Evolutionary conservation across 2,888 invertebrate species (phyloP), one percentile per base, ranked within the genome.

Genomic region (Lapara coniferarum): DNA sequence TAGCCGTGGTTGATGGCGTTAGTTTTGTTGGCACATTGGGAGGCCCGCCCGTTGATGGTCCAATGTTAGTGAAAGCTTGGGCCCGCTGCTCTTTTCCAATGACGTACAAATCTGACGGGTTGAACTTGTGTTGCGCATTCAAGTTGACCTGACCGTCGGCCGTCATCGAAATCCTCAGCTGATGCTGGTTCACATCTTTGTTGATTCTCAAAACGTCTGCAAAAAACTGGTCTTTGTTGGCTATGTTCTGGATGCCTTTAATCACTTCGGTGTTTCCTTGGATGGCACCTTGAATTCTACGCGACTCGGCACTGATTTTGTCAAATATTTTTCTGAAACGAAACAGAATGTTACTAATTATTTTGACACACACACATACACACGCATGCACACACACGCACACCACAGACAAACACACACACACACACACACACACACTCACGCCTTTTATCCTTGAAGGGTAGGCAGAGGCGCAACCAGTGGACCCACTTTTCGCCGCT

Each of bases 261-360:
- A 95, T 95, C 0, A 95, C 94, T 82, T 95, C 95, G 0, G 94
- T 89, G 79, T 92, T 94, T 37, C 95, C 95, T 73, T 89, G 89
- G 1, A 90, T 80, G 10, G 89, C 77, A 37, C 95, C 94, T 75
- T 94, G 90, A 0, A 90, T 80, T 52, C 94, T 81, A 19, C 95
- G 85, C 0, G 95, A 94, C 78, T 95, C 95, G 1, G 94, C 95
- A 77, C 93, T 87, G 75, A 95, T 80, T 83, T 95, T 95, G 77
- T 94, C 94, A 77, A 95, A 95, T 68, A 94, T 94, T 93, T 93
- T 95, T 74, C 95, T 95, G 85, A 7, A 85, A 56, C 4, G 55
- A 52, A 44, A 56, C 46, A 55, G 46, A 1, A 52, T 68, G n/a
- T 10, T 19, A 37, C n/a, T 56, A n/a, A 25, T 13, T 2, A 19